Conservation (phyloP, 1,140 invertebrate species). For the Rhyacophila brunnea region DNA sequence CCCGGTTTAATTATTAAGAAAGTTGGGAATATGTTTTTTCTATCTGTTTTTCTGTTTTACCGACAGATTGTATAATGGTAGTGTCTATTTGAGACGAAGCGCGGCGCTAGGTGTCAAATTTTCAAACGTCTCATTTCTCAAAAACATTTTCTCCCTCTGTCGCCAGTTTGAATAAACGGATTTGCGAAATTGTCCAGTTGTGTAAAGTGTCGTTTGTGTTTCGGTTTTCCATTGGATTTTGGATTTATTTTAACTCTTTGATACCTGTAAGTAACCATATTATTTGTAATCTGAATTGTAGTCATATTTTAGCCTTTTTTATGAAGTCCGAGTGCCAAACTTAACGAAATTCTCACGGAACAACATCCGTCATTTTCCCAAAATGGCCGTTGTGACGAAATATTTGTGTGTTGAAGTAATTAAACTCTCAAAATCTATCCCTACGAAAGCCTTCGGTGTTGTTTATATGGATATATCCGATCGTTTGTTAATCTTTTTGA, state of each 20-base stretch:
- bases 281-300: not conserved
- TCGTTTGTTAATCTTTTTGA: too few relatives aligned
- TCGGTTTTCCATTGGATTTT: slow-evolving; percentile 20
- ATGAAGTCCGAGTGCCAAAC: not conserved
- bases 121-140: slow-evolving; percentile 3
- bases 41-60: slow-evolving; percentile 10
- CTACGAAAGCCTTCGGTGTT: too few relatives aligned
- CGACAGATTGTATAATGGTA: not conserved
- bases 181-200: slow-evolving; percentile 13
- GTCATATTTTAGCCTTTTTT: not conserved
- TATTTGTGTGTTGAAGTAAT: slow-evolving; percentile 26
- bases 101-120: slow-evolving; percentile 1
- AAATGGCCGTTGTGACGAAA: slow-evolving; percentile 32
- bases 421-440: slow-evolving; percentile 3
- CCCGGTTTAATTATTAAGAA: not conserved
- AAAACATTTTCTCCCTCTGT: slow-evolving; percentile 21
- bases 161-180: slow-evolving; percentile 23
- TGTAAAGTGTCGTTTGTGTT: slow-evolving; percentile 25
- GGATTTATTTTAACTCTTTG: slow-evolving; percentile 3
- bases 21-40: too few relatives aligned
- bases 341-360: slow-evolving; percentile 9
- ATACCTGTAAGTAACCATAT: slow-evolving; percentile 13
- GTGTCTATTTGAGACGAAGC: not conserved
- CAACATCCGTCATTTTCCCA: slow-evolving; percentile 29
- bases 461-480: too few relatives aligned